A percentile compares a stretch with the other conserved stretches of the same genome.
Evolutionary conservation across 2,113 vertebrate genomes (phyloP).

Genomic region (Calyptommatus sinebrachiatus): DNA sequence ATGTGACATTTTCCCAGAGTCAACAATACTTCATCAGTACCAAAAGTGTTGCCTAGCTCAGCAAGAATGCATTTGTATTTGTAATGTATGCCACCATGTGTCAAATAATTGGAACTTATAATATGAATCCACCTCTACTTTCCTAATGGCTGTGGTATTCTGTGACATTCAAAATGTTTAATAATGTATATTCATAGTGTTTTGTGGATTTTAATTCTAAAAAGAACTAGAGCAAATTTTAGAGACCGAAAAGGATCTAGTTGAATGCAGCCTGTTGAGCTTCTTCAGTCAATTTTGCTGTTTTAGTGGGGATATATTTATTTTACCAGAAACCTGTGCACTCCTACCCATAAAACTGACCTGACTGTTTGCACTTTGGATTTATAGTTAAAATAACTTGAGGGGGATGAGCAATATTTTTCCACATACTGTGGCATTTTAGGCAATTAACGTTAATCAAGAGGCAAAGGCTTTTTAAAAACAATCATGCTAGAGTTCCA

Average conservation of each 20-base stretch:
- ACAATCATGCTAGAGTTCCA: slow-evolving; percentile 65
- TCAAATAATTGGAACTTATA: not conserved
- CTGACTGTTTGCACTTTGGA: not conserved
- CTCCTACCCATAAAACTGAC: too few relatives aligned
- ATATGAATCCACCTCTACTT: not conserved
- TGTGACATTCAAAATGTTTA: not conserved
- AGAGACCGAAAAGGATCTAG: not conserved
- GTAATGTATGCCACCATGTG: not conserved
- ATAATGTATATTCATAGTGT: not conserved
- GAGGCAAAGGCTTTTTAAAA: slow-evolving; percentile 59
- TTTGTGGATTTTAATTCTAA: not conserved
- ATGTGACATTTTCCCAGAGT: not conserved
- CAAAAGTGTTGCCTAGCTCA: not conserved
- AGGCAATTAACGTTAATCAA: slow-evolving; percentile 69
- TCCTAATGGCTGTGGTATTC: not conserved
- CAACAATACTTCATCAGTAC: not conserved
- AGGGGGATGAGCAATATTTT: not conserved
- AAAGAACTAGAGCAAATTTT: not conserved
- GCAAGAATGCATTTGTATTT: not conserved
- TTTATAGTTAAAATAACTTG: not conserved
- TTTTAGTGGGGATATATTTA: not conserved
- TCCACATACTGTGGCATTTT: slow-evolving; percentile 68
- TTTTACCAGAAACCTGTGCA: not conserved
- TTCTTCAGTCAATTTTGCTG: not conserved
- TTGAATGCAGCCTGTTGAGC: not conserved